Base-by-base conservation (phyloP, 2,888 invertebrate genomes). In the Adela reaumurella region DNA sequence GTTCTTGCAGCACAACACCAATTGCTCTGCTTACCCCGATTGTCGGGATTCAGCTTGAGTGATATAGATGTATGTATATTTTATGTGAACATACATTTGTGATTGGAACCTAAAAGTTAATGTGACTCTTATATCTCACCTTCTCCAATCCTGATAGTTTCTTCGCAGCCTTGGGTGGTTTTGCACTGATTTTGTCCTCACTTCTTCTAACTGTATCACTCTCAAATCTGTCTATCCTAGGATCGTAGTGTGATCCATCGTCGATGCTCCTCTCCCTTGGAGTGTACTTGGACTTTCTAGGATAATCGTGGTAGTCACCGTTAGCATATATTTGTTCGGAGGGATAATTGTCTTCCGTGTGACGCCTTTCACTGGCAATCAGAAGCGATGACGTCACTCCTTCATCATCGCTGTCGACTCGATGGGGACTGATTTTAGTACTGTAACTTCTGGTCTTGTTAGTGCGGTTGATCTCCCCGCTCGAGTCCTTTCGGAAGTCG, bases 401-500 rank as follows among this genome's bases (percentile, higher is more conserved):
- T 57, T 90, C 89, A 54, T 90, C 90, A 54, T 86, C 86, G 54
- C 85, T 86, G 53, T 85, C 86, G 53, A 82, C 79, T 56, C 68
- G 70, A 50, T 64, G 62, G 46, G 65, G 61, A 51, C 65, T 65
- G 19, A 14, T 35, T 35, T 35, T 35, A 14, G n/a, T 47, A 20
- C 17, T 5, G 17, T 18, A 41, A 3, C 14, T 8, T 17, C 35
- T 45, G 19, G 46, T 48, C 45, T 48, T 51, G 18, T 14, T 35
- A 35, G 57, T 56, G 50, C 64, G 65, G 49, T 73, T 67, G 17
- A 83, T 64, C 51, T 84, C 84, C 17, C 81, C 81, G 56, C 79
- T 83, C 0, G 88, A 88, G 58, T 89, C 89, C 53, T 89, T 83
- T 47, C 89, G 82, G 58, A 88, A 88, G 64, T 91, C 90, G 56